Evolutionary conservation across 2,888 invertebrate genomes (phyloP), one percentile per base, ranked within the genome.

Genomic region (Megamerina dolium): DNA sequence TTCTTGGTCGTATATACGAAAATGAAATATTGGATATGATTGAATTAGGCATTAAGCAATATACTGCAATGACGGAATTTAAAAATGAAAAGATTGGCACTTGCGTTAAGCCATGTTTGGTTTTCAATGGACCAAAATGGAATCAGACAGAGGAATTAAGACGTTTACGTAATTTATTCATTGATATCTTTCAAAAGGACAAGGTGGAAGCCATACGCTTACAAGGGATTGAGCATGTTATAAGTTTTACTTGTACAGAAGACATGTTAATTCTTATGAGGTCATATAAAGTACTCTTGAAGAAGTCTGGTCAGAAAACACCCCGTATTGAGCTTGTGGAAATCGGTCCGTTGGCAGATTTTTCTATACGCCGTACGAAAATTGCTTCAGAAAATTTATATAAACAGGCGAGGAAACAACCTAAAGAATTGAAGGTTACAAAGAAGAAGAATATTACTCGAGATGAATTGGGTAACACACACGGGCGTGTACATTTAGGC

Each of bases 71-170:
- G 68, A 73, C 78, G 14, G 87, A 88, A 33, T 92, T 94, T 60
- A 81, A 82, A 49, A 80, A 80, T 42, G 80, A 85, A 40, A 92
- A 88, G 68, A 80, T 88, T 19, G 72, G 84, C 1, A 73, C 81
- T 4, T 95, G 92, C 5, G 80, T 83, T 1, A 99, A 97, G 70
- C 96, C 97, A 0, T 86, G 91, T 59, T 70, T 99, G 4, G 68
- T 95, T 16, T 95, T 99, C 62, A 85, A 89, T 67, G 97, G 99
- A 1, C 87, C 93, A 35, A 77, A 81, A 3, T 99, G 96, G 83
- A 87, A 92, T 17, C 79, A 84, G 51, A 80, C 83, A 57, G 75
- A 85, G 49, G 90, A 91, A 49, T 77, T 88, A 52, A 81, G 82
- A 55, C 79, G 94, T 52, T 73, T 97, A 16, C 90, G 90, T 63